A percentile compares a stretch with the other conserved stretches of the same genome.
phyloP scores from a whole-genome alignment of 2,113 vertebrate species.

The Oriolus oriolus region DNA sequence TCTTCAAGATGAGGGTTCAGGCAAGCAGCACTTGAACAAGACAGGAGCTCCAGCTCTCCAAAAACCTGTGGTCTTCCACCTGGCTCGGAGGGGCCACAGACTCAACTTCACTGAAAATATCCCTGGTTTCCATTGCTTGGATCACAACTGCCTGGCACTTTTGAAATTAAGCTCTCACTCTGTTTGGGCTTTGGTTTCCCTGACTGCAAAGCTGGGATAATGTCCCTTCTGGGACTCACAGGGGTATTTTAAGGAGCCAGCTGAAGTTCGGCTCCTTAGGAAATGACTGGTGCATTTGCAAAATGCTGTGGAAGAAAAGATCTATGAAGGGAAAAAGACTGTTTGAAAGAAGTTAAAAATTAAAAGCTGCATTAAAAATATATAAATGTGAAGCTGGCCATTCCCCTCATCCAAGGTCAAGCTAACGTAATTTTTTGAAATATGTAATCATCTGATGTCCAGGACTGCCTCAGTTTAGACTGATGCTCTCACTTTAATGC shows the following conservation, averaged over 20 bases:
- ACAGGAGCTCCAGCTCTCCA: background rate
- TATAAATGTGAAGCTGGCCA: background rate
- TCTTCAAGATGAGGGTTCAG: background rate
- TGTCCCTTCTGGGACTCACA: background rate
- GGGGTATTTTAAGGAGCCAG: background rate
- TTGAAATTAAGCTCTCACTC: background rate
- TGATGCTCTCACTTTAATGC: background rate
- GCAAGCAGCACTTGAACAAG: background rate
- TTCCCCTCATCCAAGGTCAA: background rate
- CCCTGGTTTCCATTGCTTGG: background rate
- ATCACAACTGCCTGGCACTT: background rate
- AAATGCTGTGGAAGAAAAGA: background rate
- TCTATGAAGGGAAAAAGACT: background rate
- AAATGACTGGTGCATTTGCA: background rate
- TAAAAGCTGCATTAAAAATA: conserved; percentile 8
- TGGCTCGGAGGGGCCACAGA: rapidly evolving
- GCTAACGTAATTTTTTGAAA: background rate
- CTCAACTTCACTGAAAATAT: background rate
- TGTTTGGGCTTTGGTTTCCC: background rate
- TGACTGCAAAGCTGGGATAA: background rate
- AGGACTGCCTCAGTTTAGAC: background rate
- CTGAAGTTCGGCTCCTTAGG: background rate
- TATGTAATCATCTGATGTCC: background rate
- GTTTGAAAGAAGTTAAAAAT: background rate
- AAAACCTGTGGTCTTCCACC: background rate